These are phyloP conservation scores for Mus spicilegus DNA, from an alignment of 2,113 vertebrate species.

Conservation along the genomic window DNA sequence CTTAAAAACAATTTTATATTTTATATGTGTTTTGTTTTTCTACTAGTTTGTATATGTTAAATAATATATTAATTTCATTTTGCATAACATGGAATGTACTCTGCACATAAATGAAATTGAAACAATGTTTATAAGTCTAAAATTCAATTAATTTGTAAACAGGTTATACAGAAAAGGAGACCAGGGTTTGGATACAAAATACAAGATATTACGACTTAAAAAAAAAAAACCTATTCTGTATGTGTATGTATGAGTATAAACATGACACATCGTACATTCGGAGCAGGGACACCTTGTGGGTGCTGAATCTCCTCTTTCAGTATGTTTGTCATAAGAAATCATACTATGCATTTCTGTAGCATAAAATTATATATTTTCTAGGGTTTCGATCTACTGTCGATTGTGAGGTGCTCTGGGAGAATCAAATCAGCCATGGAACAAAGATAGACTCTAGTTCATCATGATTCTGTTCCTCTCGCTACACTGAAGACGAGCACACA, in stretches of 20 bases:
- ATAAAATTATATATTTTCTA: constrained; percentile 5
- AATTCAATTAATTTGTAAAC: constrained; percentile 71
- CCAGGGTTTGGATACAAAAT: not conserved
- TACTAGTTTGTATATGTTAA: constrained; percentile 58
- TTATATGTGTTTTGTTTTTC: constrained; percentile 9
- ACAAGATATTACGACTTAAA: too few species aligned
- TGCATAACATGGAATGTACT: constrained; percentile 27
- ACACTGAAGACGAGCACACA: not conserved
- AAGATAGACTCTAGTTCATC: constrained; percentile 48
- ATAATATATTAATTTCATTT: constrained; percentile 65
- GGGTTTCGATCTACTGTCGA: not conserved
- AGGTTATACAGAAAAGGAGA: not conserved
- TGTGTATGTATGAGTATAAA: not conserved
- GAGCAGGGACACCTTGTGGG: not conserved
- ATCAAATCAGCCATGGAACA: not conserved
- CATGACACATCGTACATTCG: not conserved
- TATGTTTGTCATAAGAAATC: not conserved
- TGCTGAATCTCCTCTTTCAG: not conserved
- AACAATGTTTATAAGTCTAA: constrained; percentile 35
- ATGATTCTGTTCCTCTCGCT: not conserved
- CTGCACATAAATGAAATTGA: constrained; percentile 69
- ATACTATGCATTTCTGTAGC: not conserved
- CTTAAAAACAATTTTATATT: constrained; percentile 61
- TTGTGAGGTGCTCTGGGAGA: not conserved
- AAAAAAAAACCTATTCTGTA: not conserved